phyloP scores from a whole-genome alignment of 1,140 invertebrate genomes.

The Drosophila orena region DNA sequence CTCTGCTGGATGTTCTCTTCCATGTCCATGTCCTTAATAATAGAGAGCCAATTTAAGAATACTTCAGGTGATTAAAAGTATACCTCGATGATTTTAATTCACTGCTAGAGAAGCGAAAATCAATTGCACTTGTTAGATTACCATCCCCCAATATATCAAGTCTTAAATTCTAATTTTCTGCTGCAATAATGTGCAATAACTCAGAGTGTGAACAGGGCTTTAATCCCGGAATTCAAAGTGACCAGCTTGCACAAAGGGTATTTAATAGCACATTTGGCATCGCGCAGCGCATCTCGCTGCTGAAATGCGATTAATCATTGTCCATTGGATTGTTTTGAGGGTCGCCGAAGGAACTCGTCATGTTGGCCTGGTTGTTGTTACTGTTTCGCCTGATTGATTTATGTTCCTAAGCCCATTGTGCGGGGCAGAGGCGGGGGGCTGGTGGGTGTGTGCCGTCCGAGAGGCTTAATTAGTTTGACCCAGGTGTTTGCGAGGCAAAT shows the following conservation, averaged over 20 bases:
- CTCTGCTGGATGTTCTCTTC: too few relatives aligned
- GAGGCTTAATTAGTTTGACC: constrained; percentile 79
- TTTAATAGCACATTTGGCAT: constrained; percentile 48
- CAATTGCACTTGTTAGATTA: too few relatives aligned
- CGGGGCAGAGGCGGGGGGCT: constrained; percentile 9
- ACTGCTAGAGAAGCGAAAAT: too few relatives aligned
- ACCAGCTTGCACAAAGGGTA: constrained; percentile 45
- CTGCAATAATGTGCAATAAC: too few relatives aligned
- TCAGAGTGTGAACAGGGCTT: neutral
- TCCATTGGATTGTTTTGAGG: constrained; percentile 54
- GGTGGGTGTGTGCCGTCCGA: neutral
- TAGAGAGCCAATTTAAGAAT: too few relatives aligned
- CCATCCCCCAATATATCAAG: too few relatives aligned
- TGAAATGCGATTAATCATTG: constrained; percentile 77
- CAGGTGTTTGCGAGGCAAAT: constrained; percentile 53
- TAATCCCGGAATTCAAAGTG: constrained; percentile 9
- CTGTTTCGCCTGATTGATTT: constrained; percentile 75
- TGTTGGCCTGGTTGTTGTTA: constrained; percentile 57
- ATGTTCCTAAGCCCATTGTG: constrained; percentile 74
- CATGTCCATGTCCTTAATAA: too few relatives aligned
- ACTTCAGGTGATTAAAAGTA: too few relatives aligned
- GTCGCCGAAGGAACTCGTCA: constrained; percentile 69
- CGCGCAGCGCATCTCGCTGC: constrained; percentile 10
- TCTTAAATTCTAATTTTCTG: too few relatives aligned
- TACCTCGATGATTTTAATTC: too few relatives aligned